These are phyloP conservation scores for Amphiprion clarkii DNA, from an alignment of 2,797 vertebrate genomes.

Conservation along the genomic window DNA sequence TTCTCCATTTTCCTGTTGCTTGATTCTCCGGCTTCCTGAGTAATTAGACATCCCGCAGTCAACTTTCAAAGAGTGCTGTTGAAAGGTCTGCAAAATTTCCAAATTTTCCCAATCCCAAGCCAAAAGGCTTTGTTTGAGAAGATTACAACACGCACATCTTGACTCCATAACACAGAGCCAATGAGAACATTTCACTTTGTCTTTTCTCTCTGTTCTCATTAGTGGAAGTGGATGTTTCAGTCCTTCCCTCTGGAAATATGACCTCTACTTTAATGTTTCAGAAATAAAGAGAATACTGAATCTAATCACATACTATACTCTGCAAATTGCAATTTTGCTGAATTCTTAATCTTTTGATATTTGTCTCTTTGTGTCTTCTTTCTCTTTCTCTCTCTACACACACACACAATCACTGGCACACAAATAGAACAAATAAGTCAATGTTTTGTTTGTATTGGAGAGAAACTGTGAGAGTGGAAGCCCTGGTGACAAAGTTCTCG, in stretches of 20 bases:
- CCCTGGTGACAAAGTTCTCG: conserved; percentile 81
- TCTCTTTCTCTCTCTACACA: conserved; percentile 19
- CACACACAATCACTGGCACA: conserved; percentile 19
- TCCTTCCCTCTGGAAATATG: conserved; percentile 60
- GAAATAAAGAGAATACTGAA: conserved; percentile 55
- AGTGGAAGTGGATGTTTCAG: conserved; percentile 37
- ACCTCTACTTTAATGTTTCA: conserved; percentile 57
- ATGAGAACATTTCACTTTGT: conserved; percentile 54
- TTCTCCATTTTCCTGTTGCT: conserved; percentile 16
- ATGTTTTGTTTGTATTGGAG: conserved; percentile 73
- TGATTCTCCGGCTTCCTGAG: conserved; percentile 1
- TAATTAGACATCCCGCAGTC: conserved; percentile 4
- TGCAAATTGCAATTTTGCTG: conserved; percentile 11
- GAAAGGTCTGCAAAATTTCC: conserved; percentile 5
- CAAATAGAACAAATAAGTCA: conserved; percentile 55
- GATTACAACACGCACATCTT: conserved; percentile 33
- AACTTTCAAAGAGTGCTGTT: conserved; percentile 11
- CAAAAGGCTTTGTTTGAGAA: conserved; percentile 38
- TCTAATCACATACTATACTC: conserved; percentile 10
- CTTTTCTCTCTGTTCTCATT: conserved; percentile 52
- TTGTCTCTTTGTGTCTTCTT: conserved; percentile 18
- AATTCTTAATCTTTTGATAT: conserved; percentile 14
- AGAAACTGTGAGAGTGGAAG: conserved; percentile 77
- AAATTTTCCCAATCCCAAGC: conserved; percentile 22
- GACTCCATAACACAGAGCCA: conserved; percentile 41